Evolutionary conservation across 2,888 invertebrate species (phyloP).

Genomic region (Leptogaster cylindrica): DNA sequence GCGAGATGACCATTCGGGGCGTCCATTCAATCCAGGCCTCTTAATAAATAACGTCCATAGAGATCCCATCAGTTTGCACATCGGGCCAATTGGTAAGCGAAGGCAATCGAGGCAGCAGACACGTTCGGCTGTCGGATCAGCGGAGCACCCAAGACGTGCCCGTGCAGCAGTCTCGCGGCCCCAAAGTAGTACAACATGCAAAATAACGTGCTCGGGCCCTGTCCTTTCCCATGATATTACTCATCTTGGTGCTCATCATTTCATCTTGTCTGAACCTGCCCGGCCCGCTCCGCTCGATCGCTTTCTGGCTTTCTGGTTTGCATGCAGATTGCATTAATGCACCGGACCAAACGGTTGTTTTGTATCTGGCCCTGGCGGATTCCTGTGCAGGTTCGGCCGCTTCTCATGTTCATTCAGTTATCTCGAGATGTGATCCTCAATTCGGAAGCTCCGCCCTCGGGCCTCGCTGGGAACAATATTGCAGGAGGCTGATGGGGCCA

Average conservation of each 20-base stretch:
- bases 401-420: slow-evolving; percentile 50
- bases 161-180: background rate
- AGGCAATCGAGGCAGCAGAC: slow-evolving; percentile 44
- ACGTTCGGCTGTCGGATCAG: slow-evolving; percentile 28
- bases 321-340: slow-evolving; percentile 49
- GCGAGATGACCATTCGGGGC: slow-evolving; percentile 45
- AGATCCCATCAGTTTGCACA: slow-evolving; percentile 46
- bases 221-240: slow-evolving; percentile 38
- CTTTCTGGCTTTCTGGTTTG: slow-evolving; percentile 48
- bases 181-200: slow-evolving; percentile 33
- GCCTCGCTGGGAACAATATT: slow-evolving; percentile 45
- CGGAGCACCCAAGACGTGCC: slow-evolving; percentile 5
- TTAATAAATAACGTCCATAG: slow-evolving; percentile 50
- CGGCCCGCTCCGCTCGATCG: background rate
- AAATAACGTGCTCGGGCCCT: slow-evolving; percentile 22
- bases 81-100: slow-evolving; percentile 42
- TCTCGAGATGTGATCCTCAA: slow-evolving; percentile 53
- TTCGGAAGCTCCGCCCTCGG: slow-evolving; percentile 62
- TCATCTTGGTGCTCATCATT: slow-evolving; percentile 36
- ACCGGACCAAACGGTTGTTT: slow-evolving; percentile 33
- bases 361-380: background rate
- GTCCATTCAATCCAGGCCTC: slow-evolving; percentile 51
- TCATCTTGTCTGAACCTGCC: slow-evolving; percentile 31
- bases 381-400: slow-evolving; percentile 44
- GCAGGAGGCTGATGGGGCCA: slow-evolving; percentile 26